Base-by-base conservation (phyloP, 2,797 vertebrate species). In the Spinus pinus region DNA sequence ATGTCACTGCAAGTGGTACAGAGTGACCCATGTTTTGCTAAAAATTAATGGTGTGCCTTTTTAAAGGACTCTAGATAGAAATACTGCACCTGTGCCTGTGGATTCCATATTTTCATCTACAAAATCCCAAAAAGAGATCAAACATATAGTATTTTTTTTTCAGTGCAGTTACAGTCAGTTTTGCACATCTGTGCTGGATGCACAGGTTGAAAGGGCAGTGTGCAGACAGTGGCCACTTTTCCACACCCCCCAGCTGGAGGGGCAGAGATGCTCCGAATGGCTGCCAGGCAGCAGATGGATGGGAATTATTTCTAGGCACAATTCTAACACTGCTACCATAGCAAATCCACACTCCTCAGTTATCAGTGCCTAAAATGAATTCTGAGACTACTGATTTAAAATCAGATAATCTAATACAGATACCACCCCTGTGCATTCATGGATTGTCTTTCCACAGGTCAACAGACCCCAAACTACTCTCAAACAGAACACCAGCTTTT, bases 321-420 rank as follows among this genome's bases (percentile, higher is more conserved):
- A 37, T 69, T 35, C 37, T 50, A 78, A 57, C 2, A 1, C 37
- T 77, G 65, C 37, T 33, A 44, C n/a, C 0, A 1, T 17, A 67
- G 41, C 47, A 88, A 92, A 86, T 70, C 39, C 33, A 65, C 14
- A 53, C 7, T 78, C 61, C 81, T 0, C 51, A 37, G 24, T 35
- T 77, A 41, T 47, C 22, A 61, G n/a, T 14, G 37, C 42, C 58
- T 51, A 69, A 69, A 88, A 69, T 18, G n/a, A 83, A 79, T 90
- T 75, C 86, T 84, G 70, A 72, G n/a, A 65, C 21, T 69, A 30
- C 9, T 62, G 51, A 69, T 70, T 84, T 54, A 33, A 84, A 90
- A 69, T 14, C 30, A 73, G n/a, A 50, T 65, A 6, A 54, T 33
- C 22, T 74, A 50, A 60, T 25, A 33, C 28, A 24, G 54, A 49